These are phyloP conservation scores for Anthoscopus minutus DNA, from an alignment of 2,113 vertebrate species.

Conservation along the genomic window DNA sequence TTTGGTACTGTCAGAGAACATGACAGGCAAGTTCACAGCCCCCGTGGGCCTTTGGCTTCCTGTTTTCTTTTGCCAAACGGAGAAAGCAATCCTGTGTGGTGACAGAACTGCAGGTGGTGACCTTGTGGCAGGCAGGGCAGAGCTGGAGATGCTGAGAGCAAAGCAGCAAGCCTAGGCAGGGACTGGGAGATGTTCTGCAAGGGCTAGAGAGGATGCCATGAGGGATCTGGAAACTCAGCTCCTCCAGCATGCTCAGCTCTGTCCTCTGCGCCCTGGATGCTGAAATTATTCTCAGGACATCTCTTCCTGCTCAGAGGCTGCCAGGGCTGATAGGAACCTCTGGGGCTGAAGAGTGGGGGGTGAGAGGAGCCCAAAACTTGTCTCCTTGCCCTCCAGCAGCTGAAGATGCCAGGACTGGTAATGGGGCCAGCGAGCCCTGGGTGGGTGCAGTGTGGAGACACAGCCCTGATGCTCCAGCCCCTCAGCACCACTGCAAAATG, in stretches of 20 bases:
- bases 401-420: neutral
- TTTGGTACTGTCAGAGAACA: constrained; percentile 42
- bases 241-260: neutral
- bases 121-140: neutral
- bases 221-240: neutral
- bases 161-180: neutral
- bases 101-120: neutral
- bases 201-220: neutral
- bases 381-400: neutral
- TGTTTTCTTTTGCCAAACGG: neutral
- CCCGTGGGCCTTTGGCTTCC: neutral
- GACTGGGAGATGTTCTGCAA: neutral
- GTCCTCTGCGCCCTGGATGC: neutral
- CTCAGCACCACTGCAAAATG: neutral
- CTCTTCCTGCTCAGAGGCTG: neutral
- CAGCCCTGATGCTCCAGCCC: neutral
- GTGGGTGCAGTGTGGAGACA: neutral
- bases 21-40: constrained; percentile 58
- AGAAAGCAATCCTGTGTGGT: neutral
- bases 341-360: neutral
- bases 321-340: neutral
- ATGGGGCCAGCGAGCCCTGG: accelerated
- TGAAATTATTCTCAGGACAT: neutral
- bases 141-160: neutral
- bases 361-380: neutral